Base-by-base conservation (phyloP, 2,888 invertebrate species). In the Oscheius myriophilus region DNA sequence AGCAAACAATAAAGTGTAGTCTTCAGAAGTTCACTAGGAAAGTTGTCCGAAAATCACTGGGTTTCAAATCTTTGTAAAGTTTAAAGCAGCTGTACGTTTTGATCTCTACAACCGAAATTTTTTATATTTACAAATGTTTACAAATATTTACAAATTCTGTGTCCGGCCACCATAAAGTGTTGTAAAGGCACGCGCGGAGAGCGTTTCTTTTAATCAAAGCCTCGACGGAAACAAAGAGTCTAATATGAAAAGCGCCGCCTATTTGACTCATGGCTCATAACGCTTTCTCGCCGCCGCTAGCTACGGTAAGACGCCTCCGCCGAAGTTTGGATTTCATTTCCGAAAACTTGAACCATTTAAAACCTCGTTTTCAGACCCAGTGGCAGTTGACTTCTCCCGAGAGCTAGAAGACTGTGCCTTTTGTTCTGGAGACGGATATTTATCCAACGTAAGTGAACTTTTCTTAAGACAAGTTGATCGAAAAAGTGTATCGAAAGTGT, bases 201-300 rank as follows among this genome's bases (percentile, higher is more conserved):
- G n/a, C 18, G 23, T n/a, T 33, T 39, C 33, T 54, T 54, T 54
- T 39, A 54, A 33, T 33, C 25, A 42, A 58, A 23, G 41, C 49
- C 26, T 61, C 53, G 63, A 12, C 52, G 33, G 52, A 63, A 52
- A 63, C 63, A 52, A 63, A 52, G 53, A 52, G 63, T 43, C 16
- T 46, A 26, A 46, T 61, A 61, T 61, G 61, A 61, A 61, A 58
- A 51, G 51, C 26, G 49, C 61, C 61, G 61, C 61, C 61, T 61
- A 49, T 61, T 63, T 63, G 63, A 63, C 63, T 51, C 63, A 63
- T 63, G 26, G 52, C 61, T 61, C 61, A 61, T 57, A 57, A 33
- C 21, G 57, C 57, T 61, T 61, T 61, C 61, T 49, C 61, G 57
- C 21, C 61, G 61, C 61, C 61, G 61, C 49, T 46, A 49, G 46